A percentile compares a stretch with the other conserved stretches of the same genome.
phyloP scores from a whole-genome alignment of 2,797 vertebrate species.

The Lagocephalus sceleratus region DNA sequence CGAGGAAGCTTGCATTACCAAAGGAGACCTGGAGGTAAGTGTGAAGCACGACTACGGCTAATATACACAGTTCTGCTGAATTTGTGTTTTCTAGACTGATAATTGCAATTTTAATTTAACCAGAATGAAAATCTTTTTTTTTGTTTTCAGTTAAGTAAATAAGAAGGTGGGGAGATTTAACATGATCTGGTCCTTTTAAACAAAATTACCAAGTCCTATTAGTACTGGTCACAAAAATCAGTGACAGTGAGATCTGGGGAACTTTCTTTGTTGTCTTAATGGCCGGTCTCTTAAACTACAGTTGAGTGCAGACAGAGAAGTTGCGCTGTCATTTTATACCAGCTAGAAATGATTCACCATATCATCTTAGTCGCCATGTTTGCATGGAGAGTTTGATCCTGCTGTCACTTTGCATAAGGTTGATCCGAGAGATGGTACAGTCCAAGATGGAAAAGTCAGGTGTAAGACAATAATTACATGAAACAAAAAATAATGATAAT shows the following conservation, averaged over 20 bases:
- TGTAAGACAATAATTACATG: too few species aligned
- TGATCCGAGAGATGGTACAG: too few species aligned
- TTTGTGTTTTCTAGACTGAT: conserved; percentile 1
- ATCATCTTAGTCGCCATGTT: conserved; percentile 11
- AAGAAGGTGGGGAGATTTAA: too few species aligned
- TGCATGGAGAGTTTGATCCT: conserved; percentile 23
- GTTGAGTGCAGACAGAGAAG: conserved; percentile 14
- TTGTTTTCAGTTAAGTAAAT: background rate
- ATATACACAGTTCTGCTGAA: background rate
- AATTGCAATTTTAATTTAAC: background rate
- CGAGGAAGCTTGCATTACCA: conserved; percentile 98
- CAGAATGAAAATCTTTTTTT: background rate
- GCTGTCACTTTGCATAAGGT: conserved; percentile 12
- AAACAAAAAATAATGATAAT: too few species aligned
- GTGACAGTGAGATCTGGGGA: background rate
- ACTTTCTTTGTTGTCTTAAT: background rate
- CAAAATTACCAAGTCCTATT: background rate
- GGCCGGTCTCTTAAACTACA: background rate
- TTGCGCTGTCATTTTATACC: conserved; percentile 14
- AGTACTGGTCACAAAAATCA: background rate
- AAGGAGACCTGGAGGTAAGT: conserved; percentile 99
- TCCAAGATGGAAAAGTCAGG: too few species aligned
- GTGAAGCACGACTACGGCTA: background rate
- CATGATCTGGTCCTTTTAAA: too few species aligned
- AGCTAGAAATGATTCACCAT: conserved; percentile 4